Evolutionary conservation across 1,140 invertebrate species (phyloP).

Genomic region (Drosophila neocordata): DNA sequence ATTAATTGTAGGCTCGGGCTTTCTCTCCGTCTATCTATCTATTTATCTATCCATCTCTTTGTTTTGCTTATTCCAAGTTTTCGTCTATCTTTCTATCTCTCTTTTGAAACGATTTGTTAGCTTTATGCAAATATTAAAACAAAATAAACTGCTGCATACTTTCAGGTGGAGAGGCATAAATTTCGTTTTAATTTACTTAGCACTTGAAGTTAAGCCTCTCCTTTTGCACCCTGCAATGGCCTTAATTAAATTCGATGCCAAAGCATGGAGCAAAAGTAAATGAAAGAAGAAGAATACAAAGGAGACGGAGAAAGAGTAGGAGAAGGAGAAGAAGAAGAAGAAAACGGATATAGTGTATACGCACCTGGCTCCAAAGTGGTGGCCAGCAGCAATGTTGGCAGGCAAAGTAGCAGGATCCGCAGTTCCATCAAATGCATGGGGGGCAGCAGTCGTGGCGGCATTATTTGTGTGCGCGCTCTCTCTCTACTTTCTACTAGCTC

Average conservation of each 20-base stretch:
- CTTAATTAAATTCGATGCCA: constrained; percentile 57
- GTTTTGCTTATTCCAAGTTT: neutral
- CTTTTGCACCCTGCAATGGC: constrained; percentile 11
- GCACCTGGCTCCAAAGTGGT: constrained; percentile 82
- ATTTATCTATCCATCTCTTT: neutral
- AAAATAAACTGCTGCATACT: constrained; percentile 68
- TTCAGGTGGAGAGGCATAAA: constrained; percentile 44
- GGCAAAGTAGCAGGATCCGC: constrained; percentile 77
- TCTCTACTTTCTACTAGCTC: neutral
- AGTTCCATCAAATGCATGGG: constrained; percentile 81
- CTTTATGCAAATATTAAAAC: constrained; percentile 64
- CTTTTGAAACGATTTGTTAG: constrained; percentile 41
- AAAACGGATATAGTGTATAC: constrained; percentile 21
- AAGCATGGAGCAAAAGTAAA: neutral
- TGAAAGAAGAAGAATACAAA: neutral
- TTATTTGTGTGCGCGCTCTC: constrained; percentile 44
- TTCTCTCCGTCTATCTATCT: neutral
- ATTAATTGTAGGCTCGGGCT: constrained; percentile 52
- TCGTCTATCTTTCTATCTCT: neutral
- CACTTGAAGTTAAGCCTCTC: constrained; percentile 39
- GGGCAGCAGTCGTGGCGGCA: constrained; percentile 66
- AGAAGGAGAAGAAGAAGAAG: neutral
- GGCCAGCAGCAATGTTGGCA: constrained; percentile 81
- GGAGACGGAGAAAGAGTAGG: neutral
- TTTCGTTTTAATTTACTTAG: constrained; percentile 70